phyloP scores from a whole-genome alignment of 2,888 invertebrate genomes.

The Scaeva pyrastri region DNA sequence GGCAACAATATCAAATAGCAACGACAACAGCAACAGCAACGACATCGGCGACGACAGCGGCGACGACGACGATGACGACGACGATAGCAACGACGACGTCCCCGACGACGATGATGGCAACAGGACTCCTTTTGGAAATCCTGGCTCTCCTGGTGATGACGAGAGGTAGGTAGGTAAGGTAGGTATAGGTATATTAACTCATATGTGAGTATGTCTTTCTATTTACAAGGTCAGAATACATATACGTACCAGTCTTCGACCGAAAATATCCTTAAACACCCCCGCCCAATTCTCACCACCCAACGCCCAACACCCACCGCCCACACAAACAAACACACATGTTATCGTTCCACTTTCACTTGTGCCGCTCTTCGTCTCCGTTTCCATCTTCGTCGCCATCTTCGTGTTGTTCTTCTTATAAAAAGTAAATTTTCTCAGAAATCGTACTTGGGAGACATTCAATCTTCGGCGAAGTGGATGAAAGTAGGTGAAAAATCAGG shows the following conservation, averaged over 20 bases:
- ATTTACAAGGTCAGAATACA: constrained; percentile 65
- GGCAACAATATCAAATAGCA: constrained; percentile 34
- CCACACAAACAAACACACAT: constrained; percentile 38
- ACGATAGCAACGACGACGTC: no score
- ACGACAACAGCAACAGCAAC: constrained; percentile 21
- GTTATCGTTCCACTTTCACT: constrained; percentile 19
- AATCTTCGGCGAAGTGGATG: constrained; percentile 64
- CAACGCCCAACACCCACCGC: neutral
- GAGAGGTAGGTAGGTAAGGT: constrained; percentile 53
- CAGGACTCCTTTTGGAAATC: constrained; percentile 16
- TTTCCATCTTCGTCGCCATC: neutral
- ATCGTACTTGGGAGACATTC: constrained; percentile 61
- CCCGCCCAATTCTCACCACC: neutral
- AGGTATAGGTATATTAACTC: no score
- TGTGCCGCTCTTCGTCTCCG: neutral
- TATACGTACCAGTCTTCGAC: constrained; percentile 58
- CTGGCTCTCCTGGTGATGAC: constrained; percentile 31
- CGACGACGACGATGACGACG: constrained; percentile 6
- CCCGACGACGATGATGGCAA: constrained; percentile 23
- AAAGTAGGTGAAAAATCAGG: constrained; percentile 74
- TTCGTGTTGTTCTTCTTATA: constrained; percentile 12
- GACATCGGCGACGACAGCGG: constrained; percentile 9
- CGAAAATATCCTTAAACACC: constrained; percentile 44
- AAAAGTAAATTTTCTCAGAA: constrained; percentile 61
- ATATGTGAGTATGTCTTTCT: constrained; percentile 63